phyloP scores from a whole-genome alignment of 2,797 vertebrate genomes.

The Notoglanidium macrostoma region DNA sequence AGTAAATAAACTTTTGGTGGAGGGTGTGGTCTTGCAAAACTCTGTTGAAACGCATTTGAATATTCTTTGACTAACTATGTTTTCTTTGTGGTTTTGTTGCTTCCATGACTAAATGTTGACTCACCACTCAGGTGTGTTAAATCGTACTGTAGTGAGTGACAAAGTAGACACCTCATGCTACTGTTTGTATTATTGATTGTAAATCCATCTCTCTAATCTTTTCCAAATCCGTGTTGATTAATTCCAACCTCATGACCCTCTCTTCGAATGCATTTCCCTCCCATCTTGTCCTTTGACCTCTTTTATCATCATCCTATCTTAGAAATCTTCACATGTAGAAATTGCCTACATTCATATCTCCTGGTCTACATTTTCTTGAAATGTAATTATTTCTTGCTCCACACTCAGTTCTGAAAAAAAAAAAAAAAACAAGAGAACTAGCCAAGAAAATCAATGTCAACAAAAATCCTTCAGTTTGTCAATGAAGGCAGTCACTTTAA shows the following conservation, averaged over 20 bases:
- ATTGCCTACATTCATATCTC: not conserved
- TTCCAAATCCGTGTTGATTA: not conserved
- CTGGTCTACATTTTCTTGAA: not conserved
- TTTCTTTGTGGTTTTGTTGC: not conserved
- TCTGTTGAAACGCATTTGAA: not conserved
- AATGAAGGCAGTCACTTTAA: not conserved
- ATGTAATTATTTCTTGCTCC: slow-evolving; percentile 14
- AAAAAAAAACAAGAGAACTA: not conserved
- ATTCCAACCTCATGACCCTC: too few relatives aligned
- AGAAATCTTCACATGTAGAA: not conserved
- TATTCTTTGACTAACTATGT: not conserved
- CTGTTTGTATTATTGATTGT: not conserved
- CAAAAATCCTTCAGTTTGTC: not conserved
- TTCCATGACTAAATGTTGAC: not conserved
- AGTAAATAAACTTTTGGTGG: not conserved
- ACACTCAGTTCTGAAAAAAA: not conserved
- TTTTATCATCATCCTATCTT: not conserved
- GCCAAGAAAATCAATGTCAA: not conserved
- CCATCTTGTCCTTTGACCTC: not conserved
- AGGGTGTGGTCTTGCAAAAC: not conserved
- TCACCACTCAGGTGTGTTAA: not conserved
- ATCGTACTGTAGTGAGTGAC: not conserved
- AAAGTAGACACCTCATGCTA: not conserved
- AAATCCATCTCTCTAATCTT: not conserved
- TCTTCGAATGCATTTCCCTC: not conserved